Base-by-base conservation (phyloP, 2,797 vertebrate genomes). In the Hydrolagus colliei region DNA sequence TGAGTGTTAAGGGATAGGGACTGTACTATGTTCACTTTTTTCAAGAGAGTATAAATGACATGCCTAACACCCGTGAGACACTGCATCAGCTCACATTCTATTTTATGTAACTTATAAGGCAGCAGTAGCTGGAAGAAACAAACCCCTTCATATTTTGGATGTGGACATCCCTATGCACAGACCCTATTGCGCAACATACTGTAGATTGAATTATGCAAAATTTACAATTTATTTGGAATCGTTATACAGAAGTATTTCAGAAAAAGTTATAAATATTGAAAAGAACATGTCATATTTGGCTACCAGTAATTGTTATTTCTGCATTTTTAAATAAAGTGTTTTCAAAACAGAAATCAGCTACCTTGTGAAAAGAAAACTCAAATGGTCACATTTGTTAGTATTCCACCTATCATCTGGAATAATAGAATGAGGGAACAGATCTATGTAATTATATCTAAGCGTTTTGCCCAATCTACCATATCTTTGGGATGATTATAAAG, bases 1-100 rank as follows among this genome's bases (percentile, higher is more conserved):
- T 84, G 79, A 84, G 65, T 71, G 79, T 35, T 84, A 67, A 84
- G 65, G 65, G 79, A 84, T 84, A 41, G 79, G 22, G 65, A 84
- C 79, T 71, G 65, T 32, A 27, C 79, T 71, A 27, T 32, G 35
- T 84, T 71, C 79, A 84, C 32, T 18, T 68, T 35, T 20, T 71
- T 35, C 41, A 65, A 71, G 71, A 84, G 59, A 41, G 71, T 84
- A 32, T 65, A 71, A 84, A 84, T 80, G 14, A 35, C 22, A 63
- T 63, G 67, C 61, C 61, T 80, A 61, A 63, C 32, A 63, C 75
- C 32, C 71, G 35, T 71, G 79, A 71, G 65, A 11, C 79, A 84
- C 8, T 18, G 63, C 71, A 71, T 84, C 32, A 84, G 41, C 13
- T 59, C 74, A 76, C 35, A 52, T 41, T 76, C 35, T 52, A 76